These are phyloP conservation scores for Crotophaga sulcirostris DNA, from an alignment of 2,113 vertebrate genomes.

Conservation along the genomic window DNA sequence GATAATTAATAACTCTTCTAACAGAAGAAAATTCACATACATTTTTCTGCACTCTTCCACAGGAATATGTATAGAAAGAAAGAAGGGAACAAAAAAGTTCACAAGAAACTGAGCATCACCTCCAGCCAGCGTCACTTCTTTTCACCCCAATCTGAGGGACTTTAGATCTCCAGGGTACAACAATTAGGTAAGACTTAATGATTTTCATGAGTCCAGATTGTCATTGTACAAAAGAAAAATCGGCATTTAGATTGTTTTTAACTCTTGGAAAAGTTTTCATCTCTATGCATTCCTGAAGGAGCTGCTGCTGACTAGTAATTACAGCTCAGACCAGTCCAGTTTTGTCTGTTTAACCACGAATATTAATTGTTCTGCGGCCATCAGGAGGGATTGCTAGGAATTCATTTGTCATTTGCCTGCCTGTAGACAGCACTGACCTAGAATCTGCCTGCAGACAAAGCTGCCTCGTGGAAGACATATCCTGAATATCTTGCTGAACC, in stretches of 20 bases:
- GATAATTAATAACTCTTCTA: background rate
- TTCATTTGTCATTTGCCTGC: background rate
- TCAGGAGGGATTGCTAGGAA: background rate
- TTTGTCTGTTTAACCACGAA: background rate
- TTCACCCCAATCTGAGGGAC: fast-evolving
- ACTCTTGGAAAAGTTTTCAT: background rate
- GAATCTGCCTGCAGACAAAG: background rate
- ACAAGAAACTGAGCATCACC: background rate
- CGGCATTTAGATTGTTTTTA: background rate
- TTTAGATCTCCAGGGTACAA: background rate
- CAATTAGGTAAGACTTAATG: background rate
- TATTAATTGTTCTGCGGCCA: background rate
- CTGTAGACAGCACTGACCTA: background rate
- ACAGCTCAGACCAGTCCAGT: background rate
- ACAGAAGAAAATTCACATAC: background rate
- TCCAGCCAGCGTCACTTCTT: background rate
- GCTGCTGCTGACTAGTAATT: background rate
- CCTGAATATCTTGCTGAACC: background rate
- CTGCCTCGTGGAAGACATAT: background rate
- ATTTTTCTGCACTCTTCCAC: background rate
- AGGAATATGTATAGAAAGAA: background rate
- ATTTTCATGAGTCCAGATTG: background rate
- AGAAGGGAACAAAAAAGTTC: background rate
- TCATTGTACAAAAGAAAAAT: background rate
- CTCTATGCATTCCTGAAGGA: background rate